phyloP scores from a whole-genome alignment of 2,113 vertebrate species.

The Sphyrna mokarran region DNA sequence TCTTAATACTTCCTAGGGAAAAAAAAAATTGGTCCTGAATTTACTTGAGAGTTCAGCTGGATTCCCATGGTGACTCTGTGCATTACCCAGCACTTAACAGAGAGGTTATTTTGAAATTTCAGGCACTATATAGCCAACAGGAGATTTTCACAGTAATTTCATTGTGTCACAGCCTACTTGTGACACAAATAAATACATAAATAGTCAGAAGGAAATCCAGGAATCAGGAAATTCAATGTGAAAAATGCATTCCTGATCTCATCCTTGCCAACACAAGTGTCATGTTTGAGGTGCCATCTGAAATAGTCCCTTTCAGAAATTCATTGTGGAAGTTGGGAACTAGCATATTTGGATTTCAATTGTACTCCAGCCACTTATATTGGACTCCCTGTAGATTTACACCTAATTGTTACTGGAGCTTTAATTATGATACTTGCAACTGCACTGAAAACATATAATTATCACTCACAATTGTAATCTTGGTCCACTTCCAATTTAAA shows the following conservation, averaged over 20 bases:
- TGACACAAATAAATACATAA: no score
- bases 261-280: not conserved
- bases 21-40: not conserved
- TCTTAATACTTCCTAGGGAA: not conserved
- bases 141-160: no score
- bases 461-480: not conserved
- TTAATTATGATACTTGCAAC: not conserved
- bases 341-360: no score
- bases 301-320: not conserved
- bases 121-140: no score
- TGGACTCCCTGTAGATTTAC: not conserved
- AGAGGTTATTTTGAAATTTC: not conserved
- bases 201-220: not conserved
- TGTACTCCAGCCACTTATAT: not conserved
- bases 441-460: not conserved
- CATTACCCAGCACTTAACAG: not conserved
- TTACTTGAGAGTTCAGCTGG: not conserved
- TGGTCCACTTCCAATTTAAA: not conserved
- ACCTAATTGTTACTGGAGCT: not conserved
- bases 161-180: no score
- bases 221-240: not conserved
- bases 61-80: not conserved
- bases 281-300: not conserved
- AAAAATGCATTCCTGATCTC: not conserved
- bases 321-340: not conserved